phyloP scores from a whole-genome alignment of 2,888 invertebrate genomes.

The Ectobius pallidus region DNA sequence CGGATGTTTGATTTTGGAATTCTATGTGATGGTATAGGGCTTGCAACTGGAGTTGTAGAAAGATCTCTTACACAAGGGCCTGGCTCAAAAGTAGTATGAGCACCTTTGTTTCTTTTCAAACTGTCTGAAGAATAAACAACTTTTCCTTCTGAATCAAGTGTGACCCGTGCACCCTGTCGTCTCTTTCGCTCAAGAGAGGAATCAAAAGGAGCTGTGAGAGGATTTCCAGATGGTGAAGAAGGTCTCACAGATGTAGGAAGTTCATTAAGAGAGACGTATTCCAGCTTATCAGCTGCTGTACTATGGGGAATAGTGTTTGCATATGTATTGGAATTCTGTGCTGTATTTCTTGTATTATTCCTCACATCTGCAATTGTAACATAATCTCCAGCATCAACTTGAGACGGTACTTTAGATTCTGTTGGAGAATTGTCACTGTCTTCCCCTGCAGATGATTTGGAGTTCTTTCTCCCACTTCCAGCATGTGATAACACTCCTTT shows the following conservation, averaged over 20 bases:
- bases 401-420: constrained; percentile 2
- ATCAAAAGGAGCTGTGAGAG: constrained; percentile 39
- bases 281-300: constrained; percentile 54
- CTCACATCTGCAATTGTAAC: constrained; percentile 84
- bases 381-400: constrained; percentile 75
- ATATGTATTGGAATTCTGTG: constrained; percentile 56
- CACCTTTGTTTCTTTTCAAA: constrained; percentile 72
- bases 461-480: constrained; percentile 8
- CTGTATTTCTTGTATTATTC: constrained; percentile 64
- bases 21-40: constrained; percentile 58
- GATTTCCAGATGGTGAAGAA: constrained; percentile 35
- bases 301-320: not conserved
- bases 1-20: constrained; percentile 54
- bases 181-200: constrained; percentile 60
- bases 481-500: constrained; percentile 28
- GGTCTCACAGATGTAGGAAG: constrained; percentile 59
- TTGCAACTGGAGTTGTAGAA: constrained; percentile 57
- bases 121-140: constrained; percentile 89
- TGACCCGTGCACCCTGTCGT: constrained; percentile 77
- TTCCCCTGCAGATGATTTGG: constrained; percentile 10
- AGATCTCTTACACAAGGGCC: constrained; percentile 66
- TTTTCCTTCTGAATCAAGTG: constrained; percentile 84
- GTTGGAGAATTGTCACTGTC: constrained; percentile 9
- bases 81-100: constrained; percentile 84
- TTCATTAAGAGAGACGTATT: constrained; percentile 83